A percentile compares a stretch with the other conserved stretches of the same genome.
phyloP scores from a whole-genome alignment of 2,113 vertebrate genomes.

The Tenrec ecaudatus region DNA sequence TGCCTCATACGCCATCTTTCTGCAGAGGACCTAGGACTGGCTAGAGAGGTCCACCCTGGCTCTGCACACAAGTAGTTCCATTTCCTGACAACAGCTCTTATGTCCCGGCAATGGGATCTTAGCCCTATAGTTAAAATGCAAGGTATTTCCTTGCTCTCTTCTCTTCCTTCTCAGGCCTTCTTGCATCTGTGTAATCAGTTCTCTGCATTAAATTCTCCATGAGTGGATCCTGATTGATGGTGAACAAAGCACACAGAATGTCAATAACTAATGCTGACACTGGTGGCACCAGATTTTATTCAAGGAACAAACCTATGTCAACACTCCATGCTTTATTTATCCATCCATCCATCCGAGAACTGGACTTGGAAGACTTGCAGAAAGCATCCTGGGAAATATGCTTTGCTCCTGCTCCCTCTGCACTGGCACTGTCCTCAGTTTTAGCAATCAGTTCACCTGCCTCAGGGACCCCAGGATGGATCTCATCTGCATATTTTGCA shows the following conservation, averaged over 20 bases:
- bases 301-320: neutral
- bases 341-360: neutral
- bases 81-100: accelerated
- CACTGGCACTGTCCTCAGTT: neutral
- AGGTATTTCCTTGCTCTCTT: neutral
- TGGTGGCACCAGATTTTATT: neutral
- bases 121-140: neutral
- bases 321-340: neutral
- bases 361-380: neutral
- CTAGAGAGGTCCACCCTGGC: neutral
- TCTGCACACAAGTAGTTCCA: neutral
- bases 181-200: neutral
- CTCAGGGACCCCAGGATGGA: neutral
- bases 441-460: neutral
- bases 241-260: neutral
- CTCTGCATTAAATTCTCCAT: neutral
- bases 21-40: too few relatives aligned
- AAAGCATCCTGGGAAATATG: neutral
- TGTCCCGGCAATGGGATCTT: neutral
- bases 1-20: neutral
- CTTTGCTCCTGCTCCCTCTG: neutral
- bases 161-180: neutral
- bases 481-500: slow-evolving; percentile 11
- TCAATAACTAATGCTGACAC: neutral
- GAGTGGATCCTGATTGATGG: neutral